Evolutionary conservation across 2,888 invertebrate species (phyloP), one percentile per base, ranked within the genome.

Genomic region (Anoplius nigerrimus): DNA sequence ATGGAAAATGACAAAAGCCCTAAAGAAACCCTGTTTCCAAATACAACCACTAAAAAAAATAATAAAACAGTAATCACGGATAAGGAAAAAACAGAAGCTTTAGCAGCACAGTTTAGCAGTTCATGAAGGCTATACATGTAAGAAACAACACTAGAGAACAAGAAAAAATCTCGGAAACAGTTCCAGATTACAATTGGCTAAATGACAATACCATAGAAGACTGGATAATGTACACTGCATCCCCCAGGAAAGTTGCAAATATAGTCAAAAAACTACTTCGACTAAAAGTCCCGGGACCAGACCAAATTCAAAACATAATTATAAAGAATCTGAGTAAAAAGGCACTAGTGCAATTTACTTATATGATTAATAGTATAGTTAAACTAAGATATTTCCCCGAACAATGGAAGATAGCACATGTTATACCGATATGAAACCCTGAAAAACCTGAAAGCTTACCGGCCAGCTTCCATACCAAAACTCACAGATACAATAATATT

Each of bases 401-500:
- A 4, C 24, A 4, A 6, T 24, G 24, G 24, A 24, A 24, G 6
- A 24, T 24, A 6, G 24, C 24, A 24, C 24, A 24, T 6, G 6
- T 24, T 4, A 4, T 24, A 2, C 24, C 24, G 2, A 24, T 75
- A 0, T 51, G n/a, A 0, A 74, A 74, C 51, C 66, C 74, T n/a
- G 71, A 69, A 0, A 74, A 76, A 65, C 20, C 20, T 6, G 6
- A 24, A 21, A 48, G 22, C 0, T 21, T 51, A 2, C 66, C 74
- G 0, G 18, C 51, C 6, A 73, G 69, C 20, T 72, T 69, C 69
- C 0, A 2, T 74, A 48, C 46, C 67, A 2, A 76, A 72, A 53
- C 15, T 76, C 0, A 27, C 53, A 11, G 70, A 76, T 62, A 69
- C 67, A 62, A n/a, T 73, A 1, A 73, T 75, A 2, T 58, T 53